Conservation (phyloP, 2,797 vertebrate genomes). For the Leptoclinus maculatus region DNA sequence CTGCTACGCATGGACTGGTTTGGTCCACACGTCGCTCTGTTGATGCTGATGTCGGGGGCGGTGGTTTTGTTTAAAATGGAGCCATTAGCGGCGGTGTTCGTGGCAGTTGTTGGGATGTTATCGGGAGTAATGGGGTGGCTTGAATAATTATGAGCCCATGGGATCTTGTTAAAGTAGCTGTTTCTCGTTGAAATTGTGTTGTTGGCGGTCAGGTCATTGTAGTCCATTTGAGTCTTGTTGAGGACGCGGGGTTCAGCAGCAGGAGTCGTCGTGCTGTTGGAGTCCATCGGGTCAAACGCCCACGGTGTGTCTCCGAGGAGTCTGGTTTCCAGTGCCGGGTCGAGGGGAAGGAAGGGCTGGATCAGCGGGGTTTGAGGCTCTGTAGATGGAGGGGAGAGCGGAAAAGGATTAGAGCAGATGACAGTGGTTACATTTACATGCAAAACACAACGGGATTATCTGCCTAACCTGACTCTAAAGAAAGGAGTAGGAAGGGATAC, state of each 20-base stretch:
- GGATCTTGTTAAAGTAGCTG: slow-evolving; percentile 56
- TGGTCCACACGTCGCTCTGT: not conserved
- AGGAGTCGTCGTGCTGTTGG: not conserved
- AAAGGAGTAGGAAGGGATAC: slow-evolving; percentile 32
- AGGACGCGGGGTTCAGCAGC: slow-evolving; percentile 30
- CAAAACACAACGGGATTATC: slow-evolving; percentile 58
- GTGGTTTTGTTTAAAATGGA: slow-evolving; percentile 34
- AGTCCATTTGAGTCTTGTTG: slow-evolving; percentile 35
- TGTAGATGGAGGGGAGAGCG: slow-evolving; percentile 43
- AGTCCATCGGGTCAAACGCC: slow-evolving; percentile 26
- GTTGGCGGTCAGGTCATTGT: slow-evolving; percentile 10
- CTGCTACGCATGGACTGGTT: slow-evolving; percentile 35
- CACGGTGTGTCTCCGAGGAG: slow-evolving; percentile 54
- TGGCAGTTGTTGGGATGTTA: slow-evolving; percentile 33
- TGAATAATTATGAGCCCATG: slow-evolving; percentile 51
- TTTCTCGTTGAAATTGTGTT: not conserved
- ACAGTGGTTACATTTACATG: slow-evolving; percentile 42
- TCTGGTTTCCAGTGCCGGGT: slow-evolving; percentile 56
- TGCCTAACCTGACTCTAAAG: slow-evolving; percentile 37
- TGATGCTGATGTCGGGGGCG: not conserved
- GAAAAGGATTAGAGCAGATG: slow-evolving; percentile 40
- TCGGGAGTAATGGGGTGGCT: slow-evolving; percentile 31
- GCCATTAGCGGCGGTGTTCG: slow-evolving; percentile 5
- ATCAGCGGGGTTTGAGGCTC: slow-evolving; percentile 60
- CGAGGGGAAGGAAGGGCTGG: slow-evolving; percentile 65